These are phyloP conservation scores for Coptotermes formosanus DNA, from an alignment of 1,140 invertebrate species.

Conservation along the genomic window DNA sequence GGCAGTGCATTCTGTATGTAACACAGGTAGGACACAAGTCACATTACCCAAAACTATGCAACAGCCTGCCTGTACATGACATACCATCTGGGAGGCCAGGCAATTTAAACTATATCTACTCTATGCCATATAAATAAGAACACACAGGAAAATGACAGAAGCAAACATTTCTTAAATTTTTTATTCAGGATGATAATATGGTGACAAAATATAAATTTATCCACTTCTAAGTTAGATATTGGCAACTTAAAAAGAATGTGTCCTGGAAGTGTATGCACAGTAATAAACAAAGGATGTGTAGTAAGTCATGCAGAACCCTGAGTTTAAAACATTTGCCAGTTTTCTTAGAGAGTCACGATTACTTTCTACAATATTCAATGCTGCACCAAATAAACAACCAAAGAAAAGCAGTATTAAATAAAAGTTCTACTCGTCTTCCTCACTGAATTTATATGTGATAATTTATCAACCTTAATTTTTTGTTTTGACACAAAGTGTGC, in stretches of 20 bases:
- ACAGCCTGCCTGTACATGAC: neutral
- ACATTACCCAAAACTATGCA: neutral
- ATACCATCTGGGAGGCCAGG: neutral
- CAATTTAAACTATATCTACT: neutral
- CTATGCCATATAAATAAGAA: slow-evolving; percentile 16
- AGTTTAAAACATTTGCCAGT: slow-evolving; percentile 7
- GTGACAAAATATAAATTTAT: neutral
- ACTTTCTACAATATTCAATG: neutral
- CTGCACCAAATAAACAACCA: neutral
- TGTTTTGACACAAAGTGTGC: slow-evolving; percentile 1
- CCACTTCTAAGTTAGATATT: neutral
- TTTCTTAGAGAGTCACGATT: slow-evolving; percentile 7
- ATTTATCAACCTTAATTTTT: neutral
- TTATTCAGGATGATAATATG: neutral
- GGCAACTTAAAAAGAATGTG: neutral
- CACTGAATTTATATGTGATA: slow-evolving; percentile 1
- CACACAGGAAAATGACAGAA: slow-evolving; percentile 11
- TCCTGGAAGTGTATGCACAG: neutral
- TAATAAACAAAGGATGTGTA: neutral
- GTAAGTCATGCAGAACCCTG: slow-evolving; percentile 14
- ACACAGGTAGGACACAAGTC: neutral
- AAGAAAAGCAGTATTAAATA: neutral
- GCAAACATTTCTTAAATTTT: slow-evolving; percentile 10
- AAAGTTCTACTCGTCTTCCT: neutral
- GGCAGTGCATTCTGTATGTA: neutral